Percentiles rank a stretch among this genome's conserved stretches.
These are phyloP conservation scores for Tachyglossus aculeatus DNA, from an alignment of 2,797 vertebrate genomes.

Conservation along the genomic window DNA sequence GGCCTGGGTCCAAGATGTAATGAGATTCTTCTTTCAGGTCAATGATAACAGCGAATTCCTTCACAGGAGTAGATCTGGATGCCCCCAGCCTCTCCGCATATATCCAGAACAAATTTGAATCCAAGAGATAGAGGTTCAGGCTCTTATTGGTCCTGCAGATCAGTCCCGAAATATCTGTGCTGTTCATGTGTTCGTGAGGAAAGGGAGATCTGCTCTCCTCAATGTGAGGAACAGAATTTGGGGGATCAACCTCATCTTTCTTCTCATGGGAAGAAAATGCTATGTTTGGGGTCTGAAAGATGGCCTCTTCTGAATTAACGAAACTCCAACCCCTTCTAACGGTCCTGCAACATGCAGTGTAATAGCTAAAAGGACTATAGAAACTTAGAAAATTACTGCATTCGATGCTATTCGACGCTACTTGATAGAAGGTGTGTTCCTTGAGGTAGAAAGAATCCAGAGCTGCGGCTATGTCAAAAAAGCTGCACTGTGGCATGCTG, in stretches of 20 bases:
- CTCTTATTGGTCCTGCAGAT: conserved; percentile 94
- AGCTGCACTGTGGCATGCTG: conserved; percentile 73
- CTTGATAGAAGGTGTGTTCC: conserved; percentile 71
- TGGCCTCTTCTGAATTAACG: conserved; percentile 51
- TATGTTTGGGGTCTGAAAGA: conserved; percentile 53
- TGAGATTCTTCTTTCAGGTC: conserved; percentile 91
- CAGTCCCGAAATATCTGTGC: conserved; percentile 81
- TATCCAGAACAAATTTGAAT: conserved; percentile 89
- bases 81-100: conserved; percentile 90
- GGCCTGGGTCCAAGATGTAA: conserved; percentile 83
- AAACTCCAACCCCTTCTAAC: conserved; percentile 65
- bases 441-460: conserved; percentile 83
- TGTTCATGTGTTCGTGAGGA: conserved; percentile 51
- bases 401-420: conserved; percentile 64
- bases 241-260: conserved; percentile 40
- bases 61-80: conserved; percentile 48
- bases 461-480: conserved; percentile 72
- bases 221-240: conserved; percentile 73
- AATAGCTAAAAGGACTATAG: conserved; percentile 86
- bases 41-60: conserved; percentile 88
- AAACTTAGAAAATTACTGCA: conserved; percentile 84
- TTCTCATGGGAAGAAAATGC: conserved; percentile 71
- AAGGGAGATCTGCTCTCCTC: conserved; percentile 73
- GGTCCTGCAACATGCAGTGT: conserved; percentile 90
- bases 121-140: conserved; percentile 93